Conservation (phyloP, 2,797 vertebrate species). For the Emydoidea blandingii region DNA sequence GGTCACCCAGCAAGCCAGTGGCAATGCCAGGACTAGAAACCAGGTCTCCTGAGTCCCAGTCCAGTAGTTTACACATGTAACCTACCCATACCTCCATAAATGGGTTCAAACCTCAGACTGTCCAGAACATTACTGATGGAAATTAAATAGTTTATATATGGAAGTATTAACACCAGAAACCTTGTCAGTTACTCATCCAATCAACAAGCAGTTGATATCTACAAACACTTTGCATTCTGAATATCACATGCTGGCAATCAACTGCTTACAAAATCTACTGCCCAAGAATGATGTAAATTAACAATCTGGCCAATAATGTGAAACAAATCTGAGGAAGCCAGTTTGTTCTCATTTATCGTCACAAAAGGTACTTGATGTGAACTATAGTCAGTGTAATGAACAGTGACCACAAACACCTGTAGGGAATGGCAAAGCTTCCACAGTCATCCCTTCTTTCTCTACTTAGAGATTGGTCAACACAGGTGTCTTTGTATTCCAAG, state of each 20-base stretch:
- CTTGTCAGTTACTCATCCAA: neutral
- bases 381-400: neutral
- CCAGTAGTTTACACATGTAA: neutral
- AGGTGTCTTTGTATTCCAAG: neutral
- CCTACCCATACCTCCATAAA: neutral
- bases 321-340: neutral
- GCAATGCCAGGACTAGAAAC: too few species aligned
- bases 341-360: neutral
- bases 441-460: neutral
- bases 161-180: neutral
- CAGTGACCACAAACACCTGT: neutral
- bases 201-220: neutral
- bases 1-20: too few species aligned
- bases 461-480: neutral
- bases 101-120: neutral
- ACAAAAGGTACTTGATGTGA: neutral
- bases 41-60: too few species aligned
- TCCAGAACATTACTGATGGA: neutral
- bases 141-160: neutral
- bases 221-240: neutral
- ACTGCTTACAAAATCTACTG: neutral
- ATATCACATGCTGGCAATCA: neutral
- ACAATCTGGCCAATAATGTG: neutral
- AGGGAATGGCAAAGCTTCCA: neutral
- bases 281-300: neutral